phyloP scores from a whole-genome alignment of 1,140 invertebrate species.

The Aethina tumida region DNA sequence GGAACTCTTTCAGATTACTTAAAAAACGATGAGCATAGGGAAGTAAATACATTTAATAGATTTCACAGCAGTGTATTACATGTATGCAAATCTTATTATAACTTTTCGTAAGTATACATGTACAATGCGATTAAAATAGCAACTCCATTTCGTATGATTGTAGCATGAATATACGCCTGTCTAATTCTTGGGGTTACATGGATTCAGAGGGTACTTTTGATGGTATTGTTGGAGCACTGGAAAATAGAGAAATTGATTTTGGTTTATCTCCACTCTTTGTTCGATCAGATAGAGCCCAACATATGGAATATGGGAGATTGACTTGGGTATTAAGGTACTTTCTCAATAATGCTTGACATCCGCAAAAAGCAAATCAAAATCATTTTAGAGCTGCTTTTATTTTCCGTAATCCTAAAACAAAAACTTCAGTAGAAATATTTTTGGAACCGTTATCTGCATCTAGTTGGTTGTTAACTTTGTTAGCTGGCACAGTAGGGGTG shows the following conservation, averaged over 20 bases:
- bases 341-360: constrained; percentile 1
- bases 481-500: too few relatives aligned
- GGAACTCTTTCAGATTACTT: constrained; percentile 46
- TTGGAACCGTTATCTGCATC: constrained; percentile 42
- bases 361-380: constrained; percentile 2
- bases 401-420: constrained; percentile 50
- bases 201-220: constrained; percentile 51
- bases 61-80: constrained; percentile 47
- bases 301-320: constrained; percentile 48
- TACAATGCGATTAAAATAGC: neutral
- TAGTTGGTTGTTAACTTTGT: too few relatives aligned
- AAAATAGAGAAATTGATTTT: constrained; percentile 47
- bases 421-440: constrained; percentile 45
- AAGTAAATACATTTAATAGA: constrained; percentile 51
- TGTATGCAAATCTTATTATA: constrained; percentile 49
- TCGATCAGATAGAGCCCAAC: constrained; percentile 43
- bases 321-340: constrained; percentile 47
- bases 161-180: constrained; percentile 43
- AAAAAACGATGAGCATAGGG: constrained; percentile 35
- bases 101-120: constrained; percentile 44
- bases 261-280: constrained; percentile 49
- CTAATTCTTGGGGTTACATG: constrained; percentile 52
- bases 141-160: constrained; percentile 14
- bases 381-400: constrained; percentile 47
- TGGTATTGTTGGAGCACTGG: constrained; percentile 53